Evolutionary conservation across 2,888 invertebrate genomes (phyloP).

Genomic region (Mimas tiliae): DNA sequence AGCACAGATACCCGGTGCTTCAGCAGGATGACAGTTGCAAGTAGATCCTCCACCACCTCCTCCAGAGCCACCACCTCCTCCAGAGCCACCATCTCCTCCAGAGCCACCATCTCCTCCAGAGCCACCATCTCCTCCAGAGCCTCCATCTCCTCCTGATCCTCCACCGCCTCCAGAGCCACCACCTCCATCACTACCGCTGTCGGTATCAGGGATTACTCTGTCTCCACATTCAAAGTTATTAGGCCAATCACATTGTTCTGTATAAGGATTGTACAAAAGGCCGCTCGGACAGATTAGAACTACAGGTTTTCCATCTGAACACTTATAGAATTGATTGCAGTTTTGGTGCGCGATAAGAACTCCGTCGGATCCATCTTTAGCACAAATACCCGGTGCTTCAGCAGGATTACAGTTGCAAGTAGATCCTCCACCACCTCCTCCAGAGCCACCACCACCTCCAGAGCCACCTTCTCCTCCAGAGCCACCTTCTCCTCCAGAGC

Average conservation of each 20-base stretch:
- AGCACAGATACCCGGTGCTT: slow-evolving; percentile 52
- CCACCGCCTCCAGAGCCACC: slow-evolving; percentile 12
- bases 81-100: slow-evolving; percentile 23
- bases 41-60: slow-evolving; percentile 32
- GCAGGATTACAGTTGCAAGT: slow-evolving; percentile 40
- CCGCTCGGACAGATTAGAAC: slow-evolving; percentile 35
- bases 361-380: slow-evolving; percentile 44
- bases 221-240: slow-evolving; percentile 47
- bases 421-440: no score
- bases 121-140: slow-evolving; percentile 16
- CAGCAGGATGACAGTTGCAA: slow-evolving; percentile 47
- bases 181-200: not conserved
- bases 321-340: slow-evolving; percentile 53
- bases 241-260: slow-evolving; percentile 48
- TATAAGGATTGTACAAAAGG: slow-evolving; percentile 42
- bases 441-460: no score
- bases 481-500: no score
- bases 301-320: slow-evolving; percentile 40
- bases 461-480: no score
- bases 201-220: slow-evolving; percentile 34
- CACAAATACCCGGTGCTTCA: slow-evolving; percentile 46
- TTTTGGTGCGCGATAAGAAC: slow-evolving; percentile 51
- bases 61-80: slow-evolving; percentile 30
- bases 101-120: slow-evolving; percentile 26
- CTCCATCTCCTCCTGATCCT: slow-evolving; percentile 29